Base-by-base conservation (phyloP, 2,888 invertebrate species). In the Leptopilina myrica region DNA sequence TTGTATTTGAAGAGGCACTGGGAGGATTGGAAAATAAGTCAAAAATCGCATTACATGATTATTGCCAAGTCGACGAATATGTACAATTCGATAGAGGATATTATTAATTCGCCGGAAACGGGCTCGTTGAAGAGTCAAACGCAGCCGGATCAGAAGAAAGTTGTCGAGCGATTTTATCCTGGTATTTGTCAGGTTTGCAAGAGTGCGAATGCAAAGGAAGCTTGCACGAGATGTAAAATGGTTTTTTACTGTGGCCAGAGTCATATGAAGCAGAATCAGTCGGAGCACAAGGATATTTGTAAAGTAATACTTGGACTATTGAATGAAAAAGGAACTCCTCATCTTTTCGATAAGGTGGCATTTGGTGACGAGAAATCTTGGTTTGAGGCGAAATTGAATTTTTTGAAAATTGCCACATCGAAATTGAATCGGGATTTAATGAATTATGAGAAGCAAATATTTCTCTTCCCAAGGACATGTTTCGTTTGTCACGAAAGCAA, bases 171-270 rank as follows among this genome's bases (percentile, higher is more conserved):
- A 43, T 92, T 89, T 80, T 91, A 91, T 76, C 82, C 90, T 14
- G 91, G 90, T 76, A 87, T 85, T 14, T 92, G 91, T 82, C 91
- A 91, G 64, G 88, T 91, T 67, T 92, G 92, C 81, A 90, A 90
- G 82, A 83, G 7, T 85, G 84, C 76, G 81, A 33, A 33, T 33
- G 86, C 4, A 66, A 83, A 91, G 59, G 91, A 88, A 81, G 86
- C 86, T 81, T 92, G 91, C 66, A 84, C 87, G 66, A 85, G 84
- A 64, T 92, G 92, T 79, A 87, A 85, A 79, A 88, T 89, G 88
- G 90, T 91, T 67, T 85, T 87, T 15, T 92, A 91, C 79, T 92
- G 91, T 77, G 81, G 87, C 8, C 87, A 84, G 20, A 84, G 88
- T 20, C 91, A 92, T 80, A 90, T 91, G 77, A 89, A 86, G 81